A percentile compares a stretch with the other conserved stretches of the same genome.
Evolutionary conservation across 2,888 invertebrate species (phyloP).

Genomic region (Mimachlamys varia): DNA sequence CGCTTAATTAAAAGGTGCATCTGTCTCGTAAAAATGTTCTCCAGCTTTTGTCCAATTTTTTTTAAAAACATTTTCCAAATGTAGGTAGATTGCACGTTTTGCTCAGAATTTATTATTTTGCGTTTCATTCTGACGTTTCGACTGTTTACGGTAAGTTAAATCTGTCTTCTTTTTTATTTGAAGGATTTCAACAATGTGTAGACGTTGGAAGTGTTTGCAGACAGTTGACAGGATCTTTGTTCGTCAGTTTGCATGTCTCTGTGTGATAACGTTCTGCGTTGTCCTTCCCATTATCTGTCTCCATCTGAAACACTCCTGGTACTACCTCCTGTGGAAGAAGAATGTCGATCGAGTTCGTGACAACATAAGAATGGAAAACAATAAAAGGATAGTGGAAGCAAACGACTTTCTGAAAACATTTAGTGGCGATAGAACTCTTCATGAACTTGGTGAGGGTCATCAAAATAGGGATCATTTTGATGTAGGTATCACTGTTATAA

Average conservation of each 20-base stretch:
- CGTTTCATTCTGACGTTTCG: not conserved
- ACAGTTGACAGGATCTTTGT: slow-evolving; percentile 38
- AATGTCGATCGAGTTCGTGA: slow-evolving; percentile 50
- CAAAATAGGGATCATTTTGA: not conserved
- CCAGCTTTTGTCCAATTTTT: too few relatives aligned
- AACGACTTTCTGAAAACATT: slow-evolving; percentile 43
- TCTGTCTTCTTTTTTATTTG: not conserved
- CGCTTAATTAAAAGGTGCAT: too few relatives aligned
- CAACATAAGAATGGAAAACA: slow-evolving; percentile 55
- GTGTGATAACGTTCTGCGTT: slow-evolving; percentile 59
- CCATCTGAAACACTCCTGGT: slow-evolving; percentile 55
- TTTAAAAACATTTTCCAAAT: too few relatives aligned
- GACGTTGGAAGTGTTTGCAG: not conserved
- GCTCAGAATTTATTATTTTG: not conserved
- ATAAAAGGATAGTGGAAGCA: slow-evolving; percentile 55
- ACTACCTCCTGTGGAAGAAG: slow-evolving; percentile 49
- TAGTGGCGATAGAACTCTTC: not conserved
- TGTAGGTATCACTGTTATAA: slow-evolving; percentile 70
- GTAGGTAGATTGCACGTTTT: too few relatives aligned
- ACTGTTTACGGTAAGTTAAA: too few relatives aligned
- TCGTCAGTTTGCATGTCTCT: slow-evolving; percentile 44
- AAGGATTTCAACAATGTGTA: not conserved
- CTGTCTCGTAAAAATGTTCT: too few relatives aligned
- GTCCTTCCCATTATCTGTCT: slow-evolving; percentile 58
- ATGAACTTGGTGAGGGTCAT: not conserved